Evolutionary conservation across 2,888 invertebrate genomes (phyloP), one percentile per base, ranked within the genome.

Genomic region (Carcina quercana): DNA sequence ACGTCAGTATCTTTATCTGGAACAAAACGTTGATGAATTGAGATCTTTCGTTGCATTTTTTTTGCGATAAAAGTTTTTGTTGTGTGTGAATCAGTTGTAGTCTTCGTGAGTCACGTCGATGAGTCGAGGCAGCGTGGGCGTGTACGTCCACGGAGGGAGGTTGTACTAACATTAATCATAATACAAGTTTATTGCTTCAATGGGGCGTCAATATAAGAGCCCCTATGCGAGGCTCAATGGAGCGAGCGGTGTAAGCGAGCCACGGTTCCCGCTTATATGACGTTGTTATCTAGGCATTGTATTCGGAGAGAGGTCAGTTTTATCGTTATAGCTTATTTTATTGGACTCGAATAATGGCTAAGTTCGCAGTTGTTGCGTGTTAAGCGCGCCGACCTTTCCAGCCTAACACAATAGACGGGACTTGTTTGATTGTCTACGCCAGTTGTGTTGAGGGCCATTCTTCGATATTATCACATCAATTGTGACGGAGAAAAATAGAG

Each of bases 141-240:
- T 62, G 10, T 63, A 13, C 20, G 71, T 67, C 65, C 69, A 65
- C 49, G 47, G 53, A 47, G 48, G 60, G 58, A 64, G 62, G 61
- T 61, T 61, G 61, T 51, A 50, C 49, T 44, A 40, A 53, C 68
- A 78, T 79, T 76, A 71, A 78, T 80, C 78, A 80, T 75, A 65
- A 58, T 66, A 62, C 59, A 53, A 59, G 50, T 75, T 76, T 75
- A 78, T 75, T 67, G 68, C 69, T 68, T 68, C 62, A 72, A 73
- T 72, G 66, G 70, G 59, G 61, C 47, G 53, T 54, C 62, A 60
- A 66, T 65, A 60, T 30, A 20, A 33, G 43, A 13, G 10, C 25
- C 24, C 15, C 14, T 36, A 22, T 17, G 12, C 10, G 25, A 10
- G 11, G 52, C 45, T 64, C 55, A 47, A 55, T 55, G 58, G 53